Evolutionary conservation across 2,888 invertebrate species (phyloP), one percentile per base, ranked within the genome.

Genomic region (Calephelis perditalis): DNA sequence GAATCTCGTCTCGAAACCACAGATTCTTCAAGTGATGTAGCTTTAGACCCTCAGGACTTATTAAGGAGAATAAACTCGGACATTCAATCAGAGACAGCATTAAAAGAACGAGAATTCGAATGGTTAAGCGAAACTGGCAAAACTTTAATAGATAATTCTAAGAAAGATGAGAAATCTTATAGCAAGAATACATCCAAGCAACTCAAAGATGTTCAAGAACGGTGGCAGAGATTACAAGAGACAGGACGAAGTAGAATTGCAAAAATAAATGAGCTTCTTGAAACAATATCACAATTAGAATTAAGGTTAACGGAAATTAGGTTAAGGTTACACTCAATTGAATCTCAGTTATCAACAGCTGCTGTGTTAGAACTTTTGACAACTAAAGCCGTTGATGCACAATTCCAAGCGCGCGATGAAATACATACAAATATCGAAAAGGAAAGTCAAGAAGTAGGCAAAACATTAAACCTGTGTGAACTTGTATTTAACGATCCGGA

Each of bases 381-480:
- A 9, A 92, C 94, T 40, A 92, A 92, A 57, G 92, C 92, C 0
- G 92, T 96, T 43, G 94, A 96, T 63, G 90, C 92, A 12, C 94
- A 94, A 72, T 86, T 95, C 59, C 91, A 91, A 63, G 94, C 95
- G 56, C 95, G 96, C 63, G 95, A 96, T 49, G 92, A 92, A 60
- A 91, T 96, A 40, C 95, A 95, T 73, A 94, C 93, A 63, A 92
- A 92, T 7, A 95, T 97, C 52, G 96, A 96, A 77, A 91, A 92
- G 15, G 94, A 96, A 73, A 96, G 96, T 74, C 92, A 93, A 57
- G 94, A 95, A 70, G 92, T 97, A 5, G 95, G 94, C 1, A 95
- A 96, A 74, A 93, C 96, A 0, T 81, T 97, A 3, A 96, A 96
- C 74, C 91, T 95, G 12, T 96, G 96, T 71, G 96, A 96, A 71